phyloP scores from a whole-genome alignment of 2,797 vertebrate genomes.

The Acanthiza pusilla region DNA sequence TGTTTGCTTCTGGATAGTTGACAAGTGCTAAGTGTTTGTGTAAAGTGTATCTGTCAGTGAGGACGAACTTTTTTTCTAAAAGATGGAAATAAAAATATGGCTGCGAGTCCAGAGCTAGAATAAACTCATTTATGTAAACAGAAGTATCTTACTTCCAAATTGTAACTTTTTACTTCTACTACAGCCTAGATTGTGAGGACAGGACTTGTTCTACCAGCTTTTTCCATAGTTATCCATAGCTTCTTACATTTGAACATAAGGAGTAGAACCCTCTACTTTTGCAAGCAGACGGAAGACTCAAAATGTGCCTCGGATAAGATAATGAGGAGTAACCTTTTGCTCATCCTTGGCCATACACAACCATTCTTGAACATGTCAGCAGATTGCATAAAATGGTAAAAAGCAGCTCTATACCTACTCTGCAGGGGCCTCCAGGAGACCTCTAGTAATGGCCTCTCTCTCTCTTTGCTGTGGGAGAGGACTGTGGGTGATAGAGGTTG shows the following conservation, averaged over 20 bases:
- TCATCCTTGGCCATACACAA: neutral
- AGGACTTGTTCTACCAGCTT: neutral
- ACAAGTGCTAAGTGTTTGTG: neutral
- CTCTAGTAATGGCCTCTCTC: neutral
- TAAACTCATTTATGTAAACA: neutral
- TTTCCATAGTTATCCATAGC: neutral
- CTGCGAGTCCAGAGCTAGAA: neutral
- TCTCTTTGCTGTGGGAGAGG: neutral
- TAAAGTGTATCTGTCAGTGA: neutral
- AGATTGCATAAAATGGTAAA: neutral
- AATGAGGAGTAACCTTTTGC: neutral
- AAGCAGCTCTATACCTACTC: neutral
- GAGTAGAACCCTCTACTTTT: neutral
- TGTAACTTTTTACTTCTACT: neutral
- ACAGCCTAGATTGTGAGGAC: neutral
- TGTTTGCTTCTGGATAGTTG: neutral
- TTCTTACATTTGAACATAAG: neutral
- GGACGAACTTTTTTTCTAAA: neutral
- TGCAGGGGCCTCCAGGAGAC: neutral
- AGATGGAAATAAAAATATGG: neutral
- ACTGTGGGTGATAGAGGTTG: neutral
- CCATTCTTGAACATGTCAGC: neutral
- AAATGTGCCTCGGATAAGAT: neutral
- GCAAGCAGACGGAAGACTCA: neutral
- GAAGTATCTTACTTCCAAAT: neutral